phyloP scores from a whole-genome alignment of 2,888 invertebrate genomes.

The Rotaria magnacalcarata region DNA sequence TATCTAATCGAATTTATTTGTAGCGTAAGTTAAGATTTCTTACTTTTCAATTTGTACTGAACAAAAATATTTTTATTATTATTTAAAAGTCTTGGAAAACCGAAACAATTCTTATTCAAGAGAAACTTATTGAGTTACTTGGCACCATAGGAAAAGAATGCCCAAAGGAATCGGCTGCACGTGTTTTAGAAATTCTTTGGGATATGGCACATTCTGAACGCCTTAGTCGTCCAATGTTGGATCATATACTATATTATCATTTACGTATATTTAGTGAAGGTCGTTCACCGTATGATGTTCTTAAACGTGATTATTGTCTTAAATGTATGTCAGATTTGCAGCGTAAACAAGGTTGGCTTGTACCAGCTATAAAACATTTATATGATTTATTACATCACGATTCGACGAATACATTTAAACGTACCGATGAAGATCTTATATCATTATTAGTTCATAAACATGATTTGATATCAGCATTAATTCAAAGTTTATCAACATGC shows the following conservation, averaged over 20 bases:
- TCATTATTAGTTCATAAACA: neutral
- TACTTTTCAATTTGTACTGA: neutral
- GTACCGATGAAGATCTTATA: neutral
- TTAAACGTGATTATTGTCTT: conserved; percentile 59
- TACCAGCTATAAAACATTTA: conserved; percentile 33
- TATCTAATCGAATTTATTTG: conserved; percentile 60
- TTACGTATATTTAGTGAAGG: conserved; percentile 60
- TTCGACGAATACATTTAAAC: conserved; percentile 36
- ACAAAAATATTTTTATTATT: neutral
- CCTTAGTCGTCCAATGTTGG: conserved; percentile 59
- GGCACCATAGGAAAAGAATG: conserved; percentile 61
- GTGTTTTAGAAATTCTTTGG: conserved; percentile 60
- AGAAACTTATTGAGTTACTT: conserved; percentile 60
- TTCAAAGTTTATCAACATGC: conserved; percentile 34
- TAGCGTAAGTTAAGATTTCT: conserved; percentile 52
- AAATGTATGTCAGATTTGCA: conserved; percentile 62
- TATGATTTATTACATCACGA: conserved; percentile 39
- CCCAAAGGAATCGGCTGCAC: neutral
- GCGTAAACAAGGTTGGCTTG: conserved; percentile 50
- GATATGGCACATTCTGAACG: conserved; percentile 60
- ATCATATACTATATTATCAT: conserved; percentile 60
- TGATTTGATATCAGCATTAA: conserved; percentile 16
- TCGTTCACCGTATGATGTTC: conserved; percentile 59
- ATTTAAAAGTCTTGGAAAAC: conserved; percentile 58
- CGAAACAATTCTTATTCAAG: conserved; percentile 59